Evolutionary conservation across 2,797 vertebrate genomes (phyloP).

Genomic region (Phylloscopus collybita): DNA sequence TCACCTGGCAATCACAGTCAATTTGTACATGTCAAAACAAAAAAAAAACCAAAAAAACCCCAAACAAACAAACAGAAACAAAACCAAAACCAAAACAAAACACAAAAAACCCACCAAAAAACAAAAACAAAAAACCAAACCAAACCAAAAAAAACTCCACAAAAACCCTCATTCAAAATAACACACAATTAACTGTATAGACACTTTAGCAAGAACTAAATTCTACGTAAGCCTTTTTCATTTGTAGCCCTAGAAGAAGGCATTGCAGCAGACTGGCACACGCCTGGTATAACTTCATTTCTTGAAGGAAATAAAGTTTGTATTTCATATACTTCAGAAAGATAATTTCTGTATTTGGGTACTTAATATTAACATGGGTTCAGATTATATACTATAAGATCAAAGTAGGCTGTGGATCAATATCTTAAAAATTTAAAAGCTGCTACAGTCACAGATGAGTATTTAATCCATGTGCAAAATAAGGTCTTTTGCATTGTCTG

Average conservation of each 20-base stretch:
- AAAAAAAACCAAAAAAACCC: neutral
- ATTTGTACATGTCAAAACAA: neutral
- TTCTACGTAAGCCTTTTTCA: neutral
- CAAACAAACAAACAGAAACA: too few species aligned
- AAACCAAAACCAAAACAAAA: too few species aligned
- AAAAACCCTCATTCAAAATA: neutral
- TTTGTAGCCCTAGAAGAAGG: neutral
- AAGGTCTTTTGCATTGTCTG: neutral
- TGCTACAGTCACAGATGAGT: neutral
- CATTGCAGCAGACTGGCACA: neutral
- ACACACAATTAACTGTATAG: neutral
- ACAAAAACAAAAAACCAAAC: neutral
- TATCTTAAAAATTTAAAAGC: neutral
- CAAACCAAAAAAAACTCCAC: neutral
- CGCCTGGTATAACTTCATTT: neutral
- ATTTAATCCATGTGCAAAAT: neutral
- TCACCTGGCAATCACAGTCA: neutral
- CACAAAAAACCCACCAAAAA: neutral
- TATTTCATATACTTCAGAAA: neutral
- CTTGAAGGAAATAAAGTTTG: neutral
- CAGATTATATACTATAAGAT: neutral
- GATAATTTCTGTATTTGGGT: neutral
- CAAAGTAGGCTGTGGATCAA: neutral
- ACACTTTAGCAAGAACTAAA: neutral
- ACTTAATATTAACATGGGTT: neutral